A percentile compares a stretch with the other conserved stretches of the same genome.
Conservation (phyloP, 2,113 vertebrate species). For the Pluvialis apricaria region DNA sequence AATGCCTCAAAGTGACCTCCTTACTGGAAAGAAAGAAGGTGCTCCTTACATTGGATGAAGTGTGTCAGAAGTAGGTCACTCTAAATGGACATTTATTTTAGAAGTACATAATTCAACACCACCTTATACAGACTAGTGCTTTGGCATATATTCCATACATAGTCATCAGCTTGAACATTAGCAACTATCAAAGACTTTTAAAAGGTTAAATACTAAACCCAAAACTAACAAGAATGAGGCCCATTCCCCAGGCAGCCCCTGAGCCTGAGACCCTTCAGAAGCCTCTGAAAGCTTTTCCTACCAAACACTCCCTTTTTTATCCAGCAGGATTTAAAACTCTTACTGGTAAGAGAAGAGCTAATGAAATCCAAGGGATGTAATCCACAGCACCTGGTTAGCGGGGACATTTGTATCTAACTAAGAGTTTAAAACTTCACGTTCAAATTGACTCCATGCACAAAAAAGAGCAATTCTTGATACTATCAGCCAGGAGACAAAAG, state of each 20-base stretch:
- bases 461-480: not conserved
- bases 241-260: not conserved
- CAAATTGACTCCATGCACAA: rapidly evolving
- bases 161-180: not conserved
- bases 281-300: not conserved
- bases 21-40: not conserved
- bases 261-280: not conserved
- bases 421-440: not conserved
- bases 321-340: not conserved
- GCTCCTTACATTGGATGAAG: rapidly evolving
- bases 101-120: not conserved
- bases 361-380: not conserved
- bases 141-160: not conserved
- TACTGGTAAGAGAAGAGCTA: not conserved
- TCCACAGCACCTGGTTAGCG: not conserved
- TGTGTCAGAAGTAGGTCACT: not conserved
- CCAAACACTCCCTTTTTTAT: not conserved
- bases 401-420: not conserved
- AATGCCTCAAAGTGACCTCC: not conserved
- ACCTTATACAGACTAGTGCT: not conserved
- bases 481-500: not conserved
- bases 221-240: not conserved
- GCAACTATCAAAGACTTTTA: not conserved
- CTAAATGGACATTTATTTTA: not conserved
- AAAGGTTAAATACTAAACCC: not conserved